phyloP scores from a whole-genome alignment of 2,888 invertebrate genomes.

The Pandemis cinnamomeana region DNA sequence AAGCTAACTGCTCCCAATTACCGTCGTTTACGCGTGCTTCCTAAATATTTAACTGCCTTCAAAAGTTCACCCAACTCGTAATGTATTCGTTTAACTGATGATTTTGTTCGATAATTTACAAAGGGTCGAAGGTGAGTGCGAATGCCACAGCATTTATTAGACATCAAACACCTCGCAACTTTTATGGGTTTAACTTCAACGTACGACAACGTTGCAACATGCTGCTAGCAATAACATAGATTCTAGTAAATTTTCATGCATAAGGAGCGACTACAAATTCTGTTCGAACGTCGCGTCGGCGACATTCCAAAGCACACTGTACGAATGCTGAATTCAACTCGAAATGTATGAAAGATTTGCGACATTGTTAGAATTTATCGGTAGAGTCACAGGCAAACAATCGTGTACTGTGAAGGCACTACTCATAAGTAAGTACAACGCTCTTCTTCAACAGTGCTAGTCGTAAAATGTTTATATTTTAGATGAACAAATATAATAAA shows the following conservation, averaged over 20 bases:
- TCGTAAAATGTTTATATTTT: too few species aligned
- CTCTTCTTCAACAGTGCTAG: too few species aligned
- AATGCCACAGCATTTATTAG: not conserved
- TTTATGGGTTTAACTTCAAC: constrained; percentile 1
- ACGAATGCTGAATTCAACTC: constrained; percentile 50
- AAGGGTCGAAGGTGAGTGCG: constrained; percentile 31
- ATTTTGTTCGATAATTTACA: constrained; percentile 41
- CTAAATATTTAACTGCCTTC: constrained; percentile 42
- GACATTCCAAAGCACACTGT: constrained; percentile 43
- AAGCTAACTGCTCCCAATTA: constrained; percentile 44
- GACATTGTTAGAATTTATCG: constrained; percentile 64
- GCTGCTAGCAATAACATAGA: constrained; percentile 19
- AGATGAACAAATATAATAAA: too few species aligned
- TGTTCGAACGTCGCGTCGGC: constrained; percentile 22
- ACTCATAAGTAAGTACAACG: not conserved
- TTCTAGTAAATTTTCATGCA: constrained; percentile 30
- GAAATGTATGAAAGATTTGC: constrained; percentile 53
- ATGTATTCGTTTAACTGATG: constrained; percentile 41
- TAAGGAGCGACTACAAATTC: constrained; percentile 26
- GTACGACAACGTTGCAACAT: constrained; percentile 12
- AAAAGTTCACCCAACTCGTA: constrained; percentile 41
- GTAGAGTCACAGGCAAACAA: not conserved
- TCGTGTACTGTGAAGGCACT: not conserved
- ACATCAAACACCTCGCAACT: constrained; percentile 1
- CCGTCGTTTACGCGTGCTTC: constrained; percentile 41